A percentile compares a stretch with the other conserved stretches of the same genome.
Conservation (phyloP, 1,140 invertebrate genomes). For the Drosophila parabipectinata region DNA sequence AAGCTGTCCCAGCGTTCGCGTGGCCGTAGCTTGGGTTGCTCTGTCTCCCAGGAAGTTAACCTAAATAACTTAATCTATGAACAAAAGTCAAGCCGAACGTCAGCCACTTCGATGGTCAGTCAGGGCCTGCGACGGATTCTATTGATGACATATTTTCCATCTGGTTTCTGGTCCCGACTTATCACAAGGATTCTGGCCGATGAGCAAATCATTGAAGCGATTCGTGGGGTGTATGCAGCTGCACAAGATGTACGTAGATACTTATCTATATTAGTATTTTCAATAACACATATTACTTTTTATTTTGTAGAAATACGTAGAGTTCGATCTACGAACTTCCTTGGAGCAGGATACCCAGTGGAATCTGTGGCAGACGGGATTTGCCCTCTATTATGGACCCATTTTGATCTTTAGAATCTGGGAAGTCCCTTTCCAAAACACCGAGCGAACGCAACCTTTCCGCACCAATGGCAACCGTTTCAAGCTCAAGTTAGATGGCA, state of each 20-base stretch:
- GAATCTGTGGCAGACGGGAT: conserved; percentile 97
- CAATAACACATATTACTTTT: no score
- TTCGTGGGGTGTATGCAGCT: conserved; percentile 83
- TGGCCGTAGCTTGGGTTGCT: conserved; percentile 83
- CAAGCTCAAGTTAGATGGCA: conserved; percentile 91
- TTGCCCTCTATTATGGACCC: conserved; percentile 93
- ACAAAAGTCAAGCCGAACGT: conserved; percentile 23
- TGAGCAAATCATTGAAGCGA: conserved; percentile 93
- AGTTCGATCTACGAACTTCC: conserved; percentile 73
- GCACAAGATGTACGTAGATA: conserved; percentile 59
- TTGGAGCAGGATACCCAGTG: conserved; percentile 87
- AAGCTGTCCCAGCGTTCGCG: conserved; percentile 89
- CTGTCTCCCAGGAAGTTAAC: conserved; percentile 74
- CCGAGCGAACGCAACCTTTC: conserved; percentile 85
- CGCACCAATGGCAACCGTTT: conserved; percentile 85
- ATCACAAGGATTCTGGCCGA: conserved; percentile 96
- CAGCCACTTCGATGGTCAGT: conserved; percentile 3
- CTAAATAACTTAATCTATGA: conserved; percentile 72
- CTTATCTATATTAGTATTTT: no score
- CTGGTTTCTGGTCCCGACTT: conserved; percentile 98
- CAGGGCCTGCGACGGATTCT: conserved; percentile 86
- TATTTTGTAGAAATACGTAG: conserved; percentile 60
- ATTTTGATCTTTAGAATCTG: conserved; percentile 92
- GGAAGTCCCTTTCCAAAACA: conserved; percentile 90
- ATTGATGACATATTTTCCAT: conserved; percentile 98